Percentiles rank a stretch among this genome's conserved stretches.
Evolutionary conservation across 2,888 invertebrate species (phyloP).

Genomic region (Hemithea aestivaria): DNA sequence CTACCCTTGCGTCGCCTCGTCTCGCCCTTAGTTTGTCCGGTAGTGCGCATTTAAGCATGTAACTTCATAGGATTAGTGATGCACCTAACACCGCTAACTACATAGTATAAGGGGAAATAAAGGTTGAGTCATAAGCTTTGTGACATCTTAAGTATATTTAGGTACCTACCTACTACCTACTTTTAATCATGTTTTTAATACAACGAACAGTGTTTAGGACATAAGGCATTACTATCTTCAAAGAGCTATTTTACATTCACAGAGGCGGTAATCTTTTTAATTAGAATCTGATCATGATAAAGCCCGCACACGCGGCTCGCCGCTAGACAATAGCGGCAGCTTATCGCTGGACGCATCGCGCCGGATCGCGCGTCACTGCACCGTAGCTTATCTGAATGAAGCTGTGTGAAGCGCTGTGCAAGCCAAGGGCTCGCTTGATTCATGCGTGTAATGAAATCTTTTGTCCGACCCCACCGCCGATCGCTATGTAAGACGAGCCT

Average conservation of each 20-base stretch:
- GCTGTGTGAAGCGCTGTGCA: conserved; percentile 35
- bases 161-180: background rate
- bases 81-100: no score
- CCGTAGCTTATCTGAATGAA: conserved; percentile 51
- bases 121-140: no score
- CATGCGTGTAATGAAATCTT: conserved; percentile 79
- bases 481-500: conserved; percentile 54
- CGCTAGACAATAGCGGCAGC: conserved; percentile 50
- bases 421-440: conserved; percentile 53
- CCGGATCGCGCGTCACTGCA: conserved; percentile 57
- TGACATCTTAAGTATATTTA: no score
- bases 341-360: conserved; percentile 52
- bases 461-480: conserved; percentile 61
- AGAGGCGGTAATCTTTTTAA: conserved; percentile 36
- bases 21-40: conserved; percentile 7
- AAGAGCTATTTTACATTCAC: conserved; percentile 17
- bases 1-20: no score
- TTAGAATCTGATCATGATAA: conserved; percentile 57
- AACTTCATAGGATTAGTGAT: conserved; percentile 9
- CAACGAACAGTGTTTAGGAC: background rate
- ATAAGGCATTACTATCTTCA: background rate
- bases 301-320: conserved; percentile 53
- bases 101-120: no score
- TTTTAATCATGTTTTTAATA: no score
- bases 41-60: conserved; percentile 9